These are phyloP conservation scores for Drosophila seguyi DNA, from an alignment of 1,140 invertebrate species.

Conservation along the genomic window DNA sequence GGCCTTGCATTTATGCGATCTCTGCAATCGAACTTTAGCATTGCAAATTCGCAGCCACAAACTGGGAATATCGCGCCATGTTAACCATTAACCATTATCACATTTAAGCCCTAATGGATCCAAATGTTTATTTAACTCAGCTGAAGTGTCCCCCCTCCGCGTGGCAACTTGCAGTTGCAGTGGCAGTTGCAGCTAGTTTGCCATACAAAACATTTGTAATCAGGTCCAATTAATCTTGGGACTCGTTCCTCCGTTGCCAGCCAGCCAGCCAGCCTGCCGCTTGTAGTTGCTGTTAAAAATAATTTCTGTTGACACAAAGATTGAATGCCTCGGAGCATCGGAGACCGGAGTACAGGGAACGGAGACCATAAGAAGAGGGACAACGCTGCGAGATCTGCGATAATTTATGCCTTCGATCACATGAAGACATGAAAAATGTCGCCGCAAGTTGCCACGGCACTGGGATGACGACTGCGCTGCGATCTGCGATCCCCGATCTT, in stretches of 20 bases:
- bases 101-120: slow-evolving; percentile 73
- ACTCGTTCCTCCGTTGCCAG: slow-evolving; percentile 30
- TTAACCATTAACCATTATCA: slow-evolving; percentile 73
- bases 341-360: background rate
- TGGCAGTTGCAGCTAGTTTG: slow-evolving; percentile 60
- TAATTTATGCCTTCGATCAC: slow-evolving; percentile 83
- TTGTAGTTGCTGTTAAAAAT: slow-evolving; percentile 78
- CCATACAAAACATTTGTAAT: slow-evolving; percentile 79
- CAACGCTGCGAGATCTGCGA: slow-evolving; percentile 57
- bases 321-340: slow-evolving; percentile 62
- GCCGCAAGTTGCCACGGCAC: slow-evolving; percentile 73
- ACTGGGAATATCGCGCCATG: slow-evolving; percentile 48
- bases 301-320: slow-evolving; percentile 84
- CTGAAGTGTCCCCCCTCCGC: slow-evolving; percentile 13
- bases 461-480: slow-evolving; percentile 63
- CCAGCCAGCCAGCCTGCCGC: slow-evolving; percentile 25
- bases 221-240: slow-evolving; percentile 76
- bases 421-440: slow-evolving; percentile 83
- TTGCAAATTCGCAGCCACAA: slow-evolving; percentile 25
- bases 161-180: slow-evolving; percentile 23
- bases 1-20: slow-evolving; percentile 11
- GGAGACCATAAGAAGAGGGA: slow-evolving; percentile 38
- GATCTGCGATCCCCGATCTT: slow-evolving; percentile 37
- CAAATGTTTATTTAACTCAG: slow-evolving; percentile 80
- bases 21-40: slow-evolving; percentile 17